Evolutionary conservation across 1,140 invertebrate genomes (phyloP).

Genomic region (Drosophila sulfurigaster): DNA sequence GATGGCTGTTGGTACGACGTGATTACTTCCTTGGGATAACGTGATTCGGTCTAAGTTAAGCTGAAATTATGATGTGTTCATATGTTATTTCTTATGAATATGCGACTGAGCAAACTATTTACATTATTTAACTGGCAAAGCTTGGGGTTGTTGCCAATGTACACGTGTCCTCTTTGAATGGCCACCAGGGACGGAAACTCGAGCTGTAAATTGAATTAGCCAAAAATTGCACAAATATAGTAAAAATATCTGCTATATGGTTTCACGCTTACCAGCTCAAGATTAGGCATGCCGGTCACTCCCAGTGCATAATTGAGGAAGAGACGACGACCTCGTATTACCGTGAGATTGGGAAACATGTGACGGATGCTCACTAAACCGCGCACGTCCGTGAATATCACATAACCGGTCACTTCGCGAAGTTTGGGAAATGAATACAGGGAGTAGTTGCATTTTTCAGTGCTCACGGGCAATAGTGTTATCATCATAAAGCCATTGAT

Average conservation of each 20-base stretch:
- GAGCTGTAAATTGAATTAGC: slow-evolving; percentile 46
- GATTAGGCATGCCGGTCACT: slow-evolving; percentile 84
- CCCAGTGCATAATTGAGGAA: slow-evolving; percentile 96
- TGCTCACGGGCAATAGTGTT: slow-evolving; percentile 37
- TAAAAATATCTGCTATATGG: background rate
- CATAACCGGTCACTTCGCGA: slow-evolving; percentile 88
- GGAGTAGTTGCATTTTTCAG: slow-evolving; percentile 48
- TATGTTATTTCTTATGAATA: background rate
- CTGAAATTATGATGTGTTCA: slow-evolving; percentile 21
- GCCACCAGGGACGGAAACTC: slow-evolving; percentile 71
- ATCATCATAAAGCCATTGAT: slow-evolving; percentile 93
- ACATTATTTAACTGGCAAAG: slow-evolving; percentile 69
- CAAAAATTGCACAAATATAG: background rate
- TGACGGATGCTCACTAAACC: slow-evolving; percentile 91
- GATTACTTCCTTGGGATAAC: slow-evolving; percentile 63
- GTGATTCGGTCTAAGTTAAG: slow-evolving; percentile 78
- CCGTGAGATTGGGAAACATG: slow-evolving; percentile 96
- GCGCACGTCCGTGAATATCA: slow-evolving; percentile 88
- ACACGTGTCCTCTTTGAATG: slow-evolving; percentile 78
- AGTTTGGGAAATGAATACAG: slow-evolving; percentile 56
- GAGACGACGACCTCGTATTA: slow-evolving; percentile 95
- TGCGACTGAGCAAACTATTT: slow-evolving; percentile 4
- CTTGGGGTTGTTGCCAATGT: slow-evolving; percentile 66
- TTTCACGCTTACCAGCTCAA: slow-evolving; percentile 55
- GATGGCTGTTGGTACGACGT: slow-evolving; percentile 46